phyloP scores from a whole-genome alignment of 2,797 vertebrate species.

The Micrastur ruficollis region DNA sequence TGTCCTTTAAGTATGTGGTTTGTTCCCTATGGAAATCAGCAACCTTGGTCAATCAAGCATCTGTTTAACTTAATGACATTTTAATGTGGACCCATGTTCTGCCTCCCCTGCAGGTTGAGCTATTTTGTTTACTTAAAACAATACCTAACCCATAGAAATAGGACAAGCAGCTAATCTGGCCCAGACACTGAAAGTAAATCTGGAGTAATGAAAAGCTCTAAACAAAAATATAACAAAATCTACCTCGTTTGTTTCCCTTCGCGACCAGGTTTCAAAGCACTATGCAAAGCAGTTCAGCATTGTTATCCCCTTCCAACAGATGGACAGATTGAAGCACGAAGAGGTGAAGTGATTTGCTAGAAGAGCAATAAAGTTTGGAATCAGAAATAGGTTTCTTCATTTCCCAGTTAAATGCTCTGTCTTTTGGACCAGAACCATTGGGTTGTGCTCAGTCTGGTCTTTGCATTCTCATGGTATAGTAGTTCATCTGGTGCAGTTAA shows the following conservation, averaged over 20 bases:
- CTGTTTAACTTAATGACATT: neutral
- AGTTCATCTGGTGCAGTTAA: neutral
- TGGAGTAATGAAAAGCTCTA: neutral
- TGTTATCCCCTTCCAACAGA: neutral
- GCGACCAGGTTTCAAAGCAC: neutral
- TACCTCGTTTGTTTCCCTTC: neutral
- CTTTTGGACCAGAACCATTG: neutral
- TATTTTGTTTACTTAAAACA: neutral
- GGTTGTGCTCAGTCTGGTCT: neutral
- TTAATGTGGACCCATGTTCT: neutral
- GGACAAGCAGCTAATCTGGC: neutral
- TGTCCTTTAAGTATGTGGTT: neutral
- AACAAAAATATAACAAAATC: neutral
- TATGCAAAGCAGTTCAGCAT: neutral
- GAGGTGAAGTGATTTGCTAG: neutral
- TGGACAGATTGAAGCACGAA: neutral
- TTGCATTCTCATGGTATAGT: rapidly evolving
- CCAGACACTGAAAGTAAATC: neutral
- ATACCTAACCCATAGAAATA: neutral
- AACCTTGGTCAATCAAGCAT: neutral
- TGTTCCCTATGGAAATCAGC: neutral
- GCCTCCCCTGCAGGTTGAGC: neutral
- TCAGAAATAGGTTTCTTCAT: neutral
- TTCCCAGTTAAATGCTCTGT: neutral
- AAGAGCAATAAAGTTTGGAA: neutral